phyloP scores from a whole-genome alignment of 1,140 invertebrate species.

The Drosophila bipectinata region DNA sequence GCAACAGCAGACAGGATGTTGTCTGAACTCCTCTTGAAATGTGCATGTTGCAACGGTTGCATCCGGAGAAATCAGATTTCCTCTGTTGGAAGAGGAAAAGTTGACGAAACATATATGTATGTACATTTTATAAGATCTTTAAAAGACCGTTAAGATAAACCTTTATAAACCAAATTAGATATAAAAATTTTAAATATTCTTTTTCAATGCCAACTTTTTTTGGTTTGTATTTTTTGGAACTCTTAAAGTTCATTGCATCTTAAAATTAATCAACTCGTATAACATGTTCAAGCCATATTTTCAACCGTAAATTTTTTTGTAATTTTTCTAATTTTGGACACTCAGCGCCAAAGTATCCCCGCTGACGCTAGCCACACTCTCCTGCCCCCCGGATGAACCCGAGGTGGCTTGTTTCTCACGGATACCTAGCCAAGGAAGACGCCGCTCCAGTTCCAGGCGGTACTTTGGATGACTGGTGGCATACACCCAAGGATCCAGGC shows the following conservation, averaged over 20 bases:
- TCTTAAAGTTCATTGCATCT: slow-evolving; percentile 72
- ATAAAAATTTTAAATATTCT: not conserved
- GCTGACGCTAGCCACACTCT: slow-evolving; percentile 69
- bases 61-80: not conserved
- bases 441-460: slow-evolving; percentile 88
- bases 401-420: slow-evolving; percentile 83
- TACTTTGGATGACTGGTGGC: slow-evolving; percentile 92
- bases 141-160: too few relatives aligned
- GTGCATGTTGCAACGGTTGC: too few relatives aligned
- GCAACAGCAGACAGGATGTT: too few relatives aligned
- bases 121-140: too few relatives aligned
- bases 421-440: slow-evolving; percentile 89
- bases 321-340: slow-evolving; percentile 57
- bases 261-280: slow-evolving; percentile 29
- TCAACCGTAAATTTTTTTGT: not conserved
- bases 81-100: too few relatives aligned
- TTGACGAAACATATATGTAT: too few relatives aligned
- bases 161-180: too few relatives aligned
- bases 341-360: slow-evolving; percentile 69
- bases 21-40: too few relatives aligned
- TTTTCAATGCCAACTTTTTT: slow-evolving; percentile 76
- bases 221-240: slow-evolving; percentile 73
- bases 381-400: slow-evolving; percentile 39
- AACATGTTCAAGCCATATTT: not conserved
- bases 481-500: slow-evolving; percentile 91